These are phyloP conservation scores for Daubentonia madagascariensis DNA, from an alignment of 2,113 vertebrate species.

Conservation along the genomic window DNA sequence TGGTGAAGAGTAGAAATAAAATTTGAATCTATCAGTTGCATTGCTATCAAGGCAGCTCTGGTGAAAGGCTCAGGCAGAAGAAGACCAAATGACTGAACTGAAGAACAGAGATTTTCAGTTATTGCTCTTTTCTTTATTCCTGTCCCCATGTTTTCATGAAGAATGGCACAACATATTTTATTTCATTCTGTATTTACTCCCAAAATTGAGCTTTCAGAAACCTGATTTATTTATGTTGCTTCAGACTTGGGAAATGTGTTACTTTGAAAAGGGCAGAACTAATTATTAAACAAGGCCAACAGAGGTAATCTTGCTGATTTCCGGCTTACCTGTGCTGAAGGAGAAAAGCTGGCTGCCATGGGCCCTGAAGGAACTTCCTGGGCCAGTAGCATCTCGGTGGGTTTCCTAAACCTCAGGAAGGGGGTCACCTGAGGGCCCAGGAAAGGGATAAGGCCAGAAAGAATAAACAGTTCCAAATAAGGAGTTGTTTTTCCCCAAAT, in stretches of 20 bases:
- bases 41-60: background rate
- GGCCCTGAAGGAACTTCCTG: background rate
- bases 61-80: background rate
- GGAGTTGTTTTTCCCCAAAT: background rate
- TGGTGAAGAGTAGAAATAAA: background rate
- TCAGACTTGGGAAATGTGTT: conserved; percentile 31
- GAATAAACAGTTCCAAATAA: background rate
- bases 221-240: background rate
- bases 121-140: background rate
- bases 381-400: background rate
- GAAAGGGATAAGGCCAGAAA: background rate
- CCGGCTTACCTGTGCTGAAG: background rate
- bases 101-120: background rate
- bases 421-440: background rate
- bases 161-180: background rate
- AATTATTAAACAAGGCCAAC: background rate
- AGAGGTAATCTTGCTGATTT: background rate
- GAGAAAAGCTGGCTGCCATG: background rate
- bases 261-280: conserved; percentile 26
- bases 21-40: background rate
- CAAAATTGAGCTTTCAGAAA: conserved; percentile 29
- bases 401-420: background rate
- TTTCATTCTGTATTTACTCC: background rate
- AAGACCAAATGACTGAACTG: background rate
- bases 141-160: background rate